These are phyloP conservation scores for Drosophila tsacasi DNA, from an alignment of 1,140 invertebrate genomes.

Conservation along the genomic window DNA sequence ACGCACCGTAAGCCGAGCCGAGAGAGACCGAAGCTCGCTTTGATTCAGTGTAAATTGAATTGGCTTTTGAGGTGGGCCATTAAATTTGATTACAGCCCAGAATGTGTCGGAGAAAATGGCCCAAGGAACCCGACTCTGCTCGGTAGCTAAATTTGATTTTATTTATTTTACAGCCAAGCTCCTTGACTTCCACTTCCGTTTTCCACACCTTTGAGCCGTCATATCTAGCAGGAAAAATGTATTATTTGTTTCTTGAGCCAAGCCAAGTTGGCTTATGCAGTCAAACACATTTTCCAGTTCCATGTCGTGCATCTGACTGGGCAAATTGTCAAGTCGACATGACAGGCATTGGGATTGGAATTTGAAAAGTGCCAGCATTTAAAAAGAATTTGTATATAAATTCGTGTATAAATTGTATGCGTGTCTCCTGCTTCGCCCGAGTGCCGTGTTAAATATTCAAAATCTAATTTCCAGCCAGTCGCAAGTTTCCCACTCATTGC, in stretches of 20 bases:
- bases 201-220: conserved; percentile 25
- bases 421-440: conserved; percentile 53
- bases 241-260: conserved; percentile 52
- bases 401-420: conserved; percentile 69
- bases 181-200: background rate
- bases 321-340: conserved; percentile 78
- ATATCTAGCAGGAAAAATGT: conserved; percentile 20
- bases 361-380: conserved; percentile 78
- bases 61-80: conserved; percentile 60
- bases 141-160: conserved; percentile 41
- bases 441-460: conserved; percentile 77
- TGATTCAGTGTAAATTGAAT: conserved; percentile 67
- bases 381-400: conserved; percentile 69
- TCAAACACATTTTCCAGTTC: conserved; percentile 51
- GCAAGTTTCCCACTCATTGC: conserved; percentile 31
- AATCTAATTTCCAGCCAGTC: conserved; percentile 76
- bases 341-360: conserved; percentile 60
- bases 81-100: conserved; percentile 56
- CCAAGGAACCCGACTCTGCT: conserved; percentile 9
- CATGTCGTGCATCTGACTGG: conserved; percentile 66
- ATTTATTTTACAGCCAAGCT: conserved; percentile 26
- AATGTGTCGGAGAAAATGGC: conserved; percentile 37
- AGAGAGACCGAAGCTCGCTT: conserved; percentile 32
- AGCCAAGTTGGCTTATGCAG: conserved; percentile 33
- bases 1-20: conserved; percentile 42